These are phyloP conservation scores for Drosophila rellima DNA, from an alignment of 2,888 invertebrate genomes.

Conservation along the genomic window DNA sequence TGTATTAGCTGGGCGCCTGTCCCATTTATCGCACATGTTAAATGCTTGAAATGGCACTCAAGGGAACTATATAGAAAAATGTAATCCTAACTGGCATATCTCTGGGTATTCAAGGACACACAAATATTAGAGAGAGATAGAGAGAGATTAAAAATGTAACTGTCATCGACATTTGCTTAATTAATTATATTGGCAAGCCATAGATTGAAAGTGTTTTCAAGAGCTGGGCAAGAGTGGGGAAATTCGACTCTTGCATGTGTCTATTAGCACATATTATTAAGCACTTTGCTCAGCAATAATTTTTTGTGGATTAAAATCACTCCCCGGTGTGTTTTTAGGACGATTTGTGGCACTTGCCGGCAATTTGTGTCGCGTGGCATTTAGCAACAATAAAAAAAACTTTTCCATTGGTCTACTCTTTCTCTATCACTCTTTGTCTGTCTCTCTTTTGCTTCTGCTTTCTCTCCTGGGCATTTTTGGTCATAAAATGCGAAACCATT, in stretches of 20 bases:
- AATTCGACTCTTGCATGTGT: conserved; percentile 5
- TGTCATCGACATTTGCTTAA: conserved; percentile 50
- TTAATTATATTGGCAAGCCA: conserved; percentile 45
- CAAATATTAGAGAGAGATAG: not conserved
- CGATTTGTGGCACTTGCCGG: conserved; percentile 54
- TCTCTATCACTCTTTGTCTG: not conserved
- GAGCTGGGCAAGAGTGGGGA: not conserved
- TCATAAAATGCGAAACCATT: conserved; percentile 51
- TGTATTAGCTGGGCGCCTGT: conserved; percentile 67
- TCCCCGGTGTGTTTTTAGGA: conserved; percentile 51
- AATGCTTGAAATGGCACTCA: conserved; percentile 68
- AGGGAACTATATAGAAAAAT: conserved; percentile 69
- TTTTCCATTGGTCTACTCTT: conserved; percentile 12
- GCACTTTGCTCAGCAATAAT: conserved; percentile 42
- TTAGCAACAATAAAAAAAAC: not conserved
- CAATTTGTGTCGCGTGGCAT: conserved; percentile 62
- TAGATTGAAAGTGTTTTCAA: not conserved
- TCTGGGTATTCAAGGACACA: conserved; percentile 34
- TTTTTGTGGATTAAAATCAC: conserved; percentile 28
- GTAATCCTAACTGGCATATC: conserved; percentile 23
- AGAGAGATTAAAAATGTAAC: conserved; percentile 28
- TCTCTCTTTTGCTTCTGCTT: not conserved
- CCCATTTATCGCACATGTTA: conserved; percentile 80
- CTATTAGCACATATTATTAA: conserved; percentile 50
- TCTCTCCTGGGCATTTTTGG: conserved; percentile 7